Evolutionary conservation across 2,113 vertebrate species (phyloP), one percentile per base, ranked within the genome.

Genomic region (Bubalus kerabau): DNA sequence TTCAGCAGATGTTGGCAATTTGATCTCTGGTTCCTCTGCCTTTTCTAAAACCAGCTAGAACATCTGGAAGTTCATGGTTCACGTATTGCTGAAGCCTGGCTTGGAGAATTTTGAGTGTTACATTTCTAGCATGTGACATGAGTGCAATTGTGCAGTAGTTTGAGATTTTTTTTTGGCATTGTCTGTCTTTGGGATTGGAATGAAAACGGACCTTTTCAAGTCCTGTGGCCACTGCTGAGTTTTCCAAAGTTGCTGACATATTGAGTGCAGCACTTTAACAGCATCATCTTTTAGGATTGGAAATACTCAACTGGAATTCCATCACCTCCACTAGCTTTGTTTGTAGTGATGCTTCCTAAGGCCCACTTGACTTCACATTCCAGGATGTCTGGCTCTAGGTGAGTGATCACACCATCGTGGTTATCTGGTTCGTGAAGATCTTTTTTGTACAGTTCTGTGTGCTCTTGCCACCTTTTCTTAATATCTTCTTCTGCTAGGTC

Each of bases 141-240:
- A 71, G 64, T 71, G 2, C 32, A 36, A 36, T 36, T 71, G 17
- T 21, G 17, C 8, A 2, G 9, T 71, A 71, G 32, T 21, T 36
- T 19, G n/a, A 36, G 2, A n/a, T 36, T 36, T 11, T n/a, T 71
- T n/a, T 71, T 71, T 71, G 0, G 0, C n/a, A 71, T 36, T 21
- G 17, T n/a, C 4, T 71, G 5, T 71, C 17, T 71, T 71, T 11
- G n/a, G 4, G 64, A 36, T 36, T 71, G 8, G 17, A 71, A 0
- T 21, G 17, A 71, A 71, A 71, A 5, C 32, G 21, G 17, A 36
- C 17, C 17, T 71, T 71, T 71, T 71, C n/a, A 1, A 21, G n/a
- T 71, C 17, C 32, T 36, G 4, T 71, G 64, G n/a, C 64, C n/a
- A 71, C 64, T 71, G n/a, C 64, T 71, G 9, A 71, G n/a, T 71